Percentiles rank a stretch among this genome's conserved stretches.
Evolutionary conservation across 1,140 invertebrate species (phyloP).

Genomic region (Macrosteles quadrilineatus): DNA sequence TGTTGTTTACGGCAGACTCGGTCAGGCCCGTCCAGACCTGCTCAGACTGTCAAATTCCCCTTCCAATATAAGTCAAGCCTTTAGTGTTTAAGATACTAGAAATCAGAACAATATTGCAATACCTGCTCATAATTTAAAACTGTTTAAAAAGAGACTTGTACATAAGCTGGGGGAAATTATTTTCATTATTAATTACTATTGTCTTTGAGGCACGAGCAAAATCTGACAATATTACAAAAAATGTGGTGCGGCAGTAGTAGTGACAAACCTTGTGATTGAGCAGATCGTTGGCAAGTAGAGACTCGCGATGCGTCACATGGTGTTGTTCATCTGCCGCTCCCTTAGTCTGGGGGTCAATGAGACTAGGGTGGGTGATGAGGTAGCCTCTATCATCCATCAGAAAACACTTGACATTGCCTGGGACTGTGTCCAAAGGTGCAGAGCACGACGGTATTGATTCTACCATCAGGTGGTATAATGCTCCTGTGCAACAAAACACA

Average conservation of each 20-base stretch:
- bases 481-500: conserved; percentile 74
- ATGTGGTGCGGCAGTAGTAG: neutral
- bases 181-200: too few species aligned
- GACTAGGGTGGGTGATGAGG: conserved; percentile 80
- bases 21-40: too few species aligned
- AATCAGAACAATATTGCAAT: too few species aligned
- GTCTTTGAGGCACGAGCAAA: too few species aligned
- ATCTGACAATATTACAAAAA: too few species aligned
- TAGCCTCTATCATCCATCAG: conserved; percentile 90
- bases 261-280: conserved; percentile 66
- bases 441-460: conserved; percentile 65
- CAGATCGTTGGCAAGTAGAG: conserved; percentile 85
- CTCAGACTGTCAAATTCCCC: too few species aligned
- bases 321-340: conserved; percentile 66
- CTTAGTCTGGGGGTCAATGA: conserved; percentile 57
- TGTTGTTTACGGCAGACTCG: too few species aligned
- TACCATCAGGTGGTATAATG: conserved; percentile 72
- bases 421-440: conserved; percentile 42
- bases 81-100: too few species aligned
- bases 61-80: too few species aligned
- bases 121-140: too few species aligned
- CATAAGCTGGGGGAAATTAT: too few species aligned
- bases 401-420: conserved; percentile 79
- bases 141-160: too few species aligned
- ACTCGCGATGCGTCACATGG: conserved; percentile 83